phyloP scores from a whole-genome alignment of 2,888 invertebrate genomes.

The Trachelus troglodyta region DNA sequence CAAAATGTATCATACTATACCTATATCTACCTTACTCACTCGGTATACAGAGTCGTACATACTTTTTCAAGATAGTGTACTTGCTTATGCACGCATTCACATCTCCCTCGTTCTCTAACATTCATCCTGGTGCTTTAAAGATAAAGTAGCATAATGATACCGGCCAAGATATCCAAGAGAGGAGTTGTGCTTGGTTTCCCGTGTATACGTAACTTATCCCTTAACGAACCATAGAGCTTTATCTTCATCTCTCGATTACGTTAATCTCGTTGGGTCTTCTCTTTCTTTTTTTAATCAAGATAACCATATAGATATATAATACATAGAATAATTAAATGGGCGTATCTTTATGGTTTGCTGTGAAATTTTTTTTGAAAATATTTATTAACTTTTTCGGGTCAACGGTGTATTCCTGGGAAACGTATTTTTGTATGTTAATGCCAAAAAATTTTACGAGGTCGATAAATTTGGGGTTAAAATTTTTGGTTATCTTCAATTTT shows the following conservation, averaged over 20 bases:
- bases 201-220: conserved; percentile 10
- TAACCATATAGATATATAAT: neutral
- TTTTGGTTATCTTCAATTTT: neutral
- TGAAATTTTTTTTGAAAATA: neutral
- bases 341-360: neutral
- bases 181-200: neutral
- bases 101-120: neutral
- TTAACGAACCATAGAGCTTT: conserved; percentile 32
- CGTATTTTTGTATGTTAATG: too few relatives aligned
- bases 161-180: neutral
- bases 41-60: neutral
- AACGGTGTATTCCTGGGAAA: too few relatives aligned
- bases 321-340: neutral
- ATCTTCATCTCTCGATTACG: conserved; percentile 45
- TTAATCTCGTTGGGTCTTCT: conserved; percentile 31
- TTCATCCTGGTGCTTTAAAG: neutral
- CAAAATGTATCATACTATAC: neutral
- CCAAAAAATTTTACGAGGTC: too few relatives aligned
- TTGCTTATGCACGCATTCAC: conserved; percentile 8
- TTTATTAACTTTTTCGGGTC: too few relatives aligned
- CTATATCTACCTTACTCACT: conserved; percentile 4
- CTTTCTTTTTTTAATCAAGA: neutral
- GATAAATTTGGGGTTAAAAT: neutral
- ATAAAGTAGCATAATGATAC: neutral
- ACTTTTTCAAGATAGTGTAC: neutral